A percentile compares a stretch with the other conserved stretches of the same genome.
Conservation (phyloP, 2,797 vertebrate species). For the Gymnocypris eckloni region DNA sequence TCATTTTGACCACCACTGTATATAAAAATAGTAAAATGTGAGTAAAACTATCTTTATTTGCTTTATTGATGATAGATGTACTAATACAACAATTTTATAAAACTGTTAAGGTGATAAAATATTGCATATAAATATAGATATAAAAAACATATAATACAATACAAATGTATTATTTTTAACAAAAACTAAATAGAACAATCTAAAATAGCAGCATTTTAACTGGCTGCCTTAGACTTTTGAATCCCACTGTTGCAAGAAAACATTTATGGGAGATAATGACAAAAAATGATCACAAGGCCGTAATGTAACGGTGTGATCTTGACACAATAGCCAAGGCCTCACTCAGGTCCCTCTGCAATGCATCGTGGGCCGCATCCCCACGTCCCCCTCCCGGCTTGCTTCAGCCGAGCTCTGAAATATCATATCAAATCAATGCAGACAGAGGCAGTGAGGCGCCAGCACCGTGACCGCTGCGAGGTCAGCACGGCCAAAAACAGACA, state of each 20-base stretch:
- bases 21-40: too few species aligned
- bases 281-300: neutral
- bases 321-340: conserved; percentile 38
- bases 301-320: conserved; percentile 43
- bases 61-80: too few species aligned
- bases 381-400: conserved; percentile 48
- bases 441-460: conserved; percentile 63
- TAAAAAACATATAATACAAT: neutral
- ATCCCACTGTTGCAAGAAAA: neutral
- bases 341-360: conserved; percentile 43
- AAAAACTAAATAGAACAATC: neutral
- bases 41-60: too few species aligned
- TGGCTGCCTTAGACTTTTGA: neutral
- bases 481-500: conserved; percentile 60
- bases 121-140: too few species aligned
- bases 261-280: neutral
- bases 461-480: conserved; percentile 55
- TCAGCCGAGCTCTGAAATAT: conserved; percentile 63
- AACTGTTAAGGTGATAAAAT: too few species aligned
- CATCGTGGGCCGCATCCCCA: conserved; percentile 32
- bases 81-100: too few species aligned
- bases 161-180: neutral
- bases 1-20: too few species aligned
- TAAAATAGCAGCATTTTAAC: neutral
- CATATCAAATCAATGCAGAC: conserved; percentile 66